phyloP scores from a whole-genome alignment of 2,113 vertebrate genomes.

The Chaetodon auriga region DNA sequence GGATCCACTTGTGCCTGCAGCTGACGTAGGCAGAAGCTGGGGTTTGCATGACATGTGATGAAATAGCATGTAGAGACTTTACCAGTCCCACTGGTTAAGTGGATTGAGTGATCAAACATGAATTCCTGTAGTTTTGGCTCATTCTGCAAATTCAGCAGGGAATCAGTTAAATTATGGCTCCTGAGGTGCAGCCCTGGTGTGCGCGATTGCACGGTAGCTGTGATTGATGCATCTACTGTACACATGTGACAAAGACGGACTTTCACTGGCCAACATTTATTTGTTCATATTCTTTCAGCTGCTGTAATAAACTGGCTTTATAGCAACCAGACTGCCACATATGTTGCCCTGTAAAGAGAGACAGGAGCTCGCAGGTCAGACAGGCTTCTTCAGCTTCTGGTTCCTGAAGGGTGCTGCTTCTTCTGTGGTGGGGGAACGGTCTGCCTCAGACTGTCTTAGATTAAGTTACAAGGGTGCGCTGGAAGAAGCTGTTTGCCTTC shows the following conservation, averaged over 20 bases:
- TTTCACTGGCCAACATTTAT: constrained; percentile 55
- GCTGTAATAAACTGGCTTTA: constrained; percentile 51
- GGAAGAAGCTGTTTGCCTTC: constrained; percentile 69
- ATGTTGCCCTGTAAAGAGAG: constrained; percentile 59
- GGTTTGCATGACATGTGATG: neutral
- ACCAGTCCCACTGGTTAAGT: neutral
- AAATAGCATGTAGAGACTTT: neutral
- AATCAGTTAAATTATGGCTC: neutral
- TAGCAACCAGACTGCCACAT: constrained; percentile 27
- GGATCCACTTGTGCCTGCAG: no score
- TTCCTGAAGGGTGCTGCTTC: constrained; percentile 55
- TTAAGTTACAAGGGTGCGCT: constrained; percentile 72
- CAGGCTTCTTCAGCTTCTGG: constrained; percentile 23
- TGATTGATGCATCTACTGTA: constrained; percentile 29
- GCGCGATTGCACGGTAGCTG: constrained; percentile 10
- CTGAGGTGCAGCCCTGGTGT: constrained; percentile 4
- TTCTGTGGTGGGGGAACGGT: constrained; percentile 29
- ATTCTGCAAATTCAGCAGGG: neutral
- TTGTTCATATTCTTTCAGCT: constrained; percentile 46
- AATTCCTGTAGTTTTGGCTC: constrained; percentile 5
- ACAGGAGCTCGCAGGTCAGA: constrained; percentile 40
- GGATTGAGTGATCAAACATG: neutral
- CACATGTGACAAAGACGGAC: constrained; percentile 56
- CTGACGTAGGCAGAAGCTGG: neutral
- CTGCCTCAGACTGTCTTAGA: constrained; percentile 52